Percentiles rank a stretch among this genome's conserved stretches.
phyloP scores from a whole-genome alignment of 2,113 vertebrate species.

The Paradoxurus hermaphroditus region DNA sequence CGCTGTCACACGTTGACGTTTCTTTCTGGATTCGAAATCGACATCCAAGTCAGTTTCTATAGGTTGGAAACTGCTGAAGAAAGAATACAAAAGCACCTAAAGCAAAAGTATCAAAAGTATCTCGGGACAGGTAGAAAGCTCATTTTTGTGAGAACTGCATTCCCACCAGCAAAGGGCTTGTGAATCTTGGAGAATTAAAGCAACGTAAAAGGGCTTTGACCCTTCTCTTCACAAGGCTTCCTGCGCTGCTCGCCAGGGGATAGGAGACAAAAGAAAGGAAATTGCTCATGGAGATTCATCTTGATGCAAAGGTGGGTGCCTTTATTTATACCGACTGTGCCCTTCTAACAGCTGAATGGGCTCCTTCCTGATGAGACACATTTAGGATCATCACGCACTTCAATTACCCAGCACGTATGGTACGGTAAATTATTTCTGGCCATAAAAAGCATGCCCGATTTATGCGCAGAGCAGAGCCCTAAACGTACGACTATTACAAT shows the following conservation, averaged over 20 bases:
- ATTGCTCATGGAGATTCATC: background rate
- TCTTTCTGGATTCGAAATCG: background rate
- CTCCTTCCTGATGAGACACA: constrained; percentile 39
- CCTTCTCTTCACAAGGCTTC: background rate
- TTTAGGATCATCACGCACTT: background rate
- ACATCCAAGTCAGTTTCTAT: background rate
- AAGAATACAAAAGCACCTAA: background rate
- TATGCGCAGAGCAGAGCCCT: background rate
- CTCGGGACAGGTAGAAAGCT: background rate
- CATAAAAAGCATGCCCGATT: constrained; percentile 20
- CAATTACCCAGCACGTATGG: constrained; percentile 33
- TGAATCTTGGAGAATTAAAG: background rate
- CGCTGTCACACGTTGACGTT: background rate
- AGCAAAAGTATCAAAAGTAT: background rate
- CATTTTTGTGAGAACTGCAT: background rate
- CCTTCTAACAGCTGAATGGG: background rate
- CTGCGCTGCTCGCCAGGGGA: background rate
- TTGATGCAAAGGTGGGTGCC: background rate
- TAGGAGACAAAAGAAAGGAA: background rate
- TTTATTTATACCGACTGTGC: background rate
- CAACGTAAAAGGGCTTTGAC: background rate
- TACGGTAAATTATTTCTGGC: constrained; percentile 53
- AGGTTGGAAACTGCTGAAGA: background rate
- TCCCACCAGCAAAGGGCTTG: background rate
- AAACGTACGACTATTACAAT: background rate